phyloP scores from a whole-genome alignment of 1,140 invertebrate species.

The Lepidurus packardi region DNA sequence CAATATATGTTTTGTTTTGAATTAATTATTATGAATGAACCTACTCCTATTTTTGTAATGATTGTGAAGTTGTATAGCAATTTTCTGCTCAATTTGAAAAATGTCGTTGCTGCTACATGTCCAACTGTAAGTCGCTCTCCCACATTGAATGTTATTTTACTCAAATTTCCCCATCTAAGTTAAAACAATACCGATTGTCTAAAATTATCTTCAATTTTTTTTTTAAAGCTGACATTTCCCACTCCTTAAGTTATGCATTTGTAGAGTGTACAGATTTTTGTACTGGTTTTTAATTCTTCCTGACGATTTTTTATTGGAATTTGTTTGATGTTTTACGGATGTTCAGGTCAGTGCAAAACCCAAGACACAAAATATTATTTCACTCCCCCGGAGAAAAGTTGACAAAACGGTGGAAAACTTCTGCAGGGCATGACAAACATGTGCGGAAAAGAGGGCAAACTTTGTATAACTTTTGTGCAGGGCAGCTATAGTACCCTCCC shows the following conservation, averaged over 20 bases:
- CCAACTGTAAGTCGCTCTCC: not conserved
- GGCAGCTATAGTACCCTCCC: not conserved
- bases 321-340: not conserved
- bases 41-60: not conserved
- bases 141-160: not conserved
- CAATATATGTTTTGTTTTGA: not conserved
- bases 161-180: not conserved
- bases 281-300: not conserved
- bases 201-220: not conserved
- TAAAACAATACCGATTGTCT: not conserved
- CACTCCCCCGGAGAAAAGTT: not conserved
- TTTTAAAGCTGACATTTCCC: not conserved
- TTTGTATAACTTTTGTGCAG: constrained; percentile 17
- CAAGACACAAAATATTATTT: not conserved
- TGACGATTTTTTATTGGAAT: constrained; percentile 12
- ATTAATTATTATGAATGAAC: constrained; percentile 5
- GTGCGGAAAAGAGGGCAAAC: not conserved
- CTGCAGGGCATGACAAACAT: not conserved
- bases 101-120: not conserved
- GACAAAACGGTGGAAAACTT: constrained; percentile 10
- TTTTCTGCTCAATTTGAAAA: constrained; percentile 13
- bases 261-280: constrained; percentile 19
- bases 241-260: not conserved
- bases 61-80: not conserved
- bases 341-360: constrained; percentile 17